Evolutionary conservation across 2,797 vertebrate species (phyloP).

Genomic region (Leucoraja ocellata): DNA sequence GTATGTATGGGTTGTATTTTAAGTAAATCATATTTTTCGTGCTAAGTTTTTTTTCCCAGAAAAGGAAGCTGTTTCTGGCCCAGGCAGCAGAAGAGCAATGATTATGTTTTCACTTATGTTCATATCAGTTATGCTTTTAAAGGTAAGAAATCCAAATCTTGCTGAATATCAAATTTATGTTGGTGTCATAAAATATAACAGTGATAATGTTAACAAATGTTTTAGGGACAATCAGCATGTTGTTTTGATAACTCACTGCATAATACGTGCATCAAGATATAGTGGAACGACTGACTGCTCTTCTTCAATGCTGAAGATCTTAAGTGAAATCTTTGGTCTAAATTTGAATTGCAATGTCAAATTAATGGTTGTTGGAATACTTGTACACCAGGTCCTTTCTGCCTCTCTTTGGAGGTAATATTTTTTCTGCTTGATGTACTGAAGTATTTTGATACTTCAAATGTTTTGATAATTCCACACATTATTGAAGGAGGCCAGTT

Average conservation of each 20-base stretch:
- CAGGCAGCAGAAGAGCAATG: background rate
- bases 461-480: no score
- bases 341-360: background rate
- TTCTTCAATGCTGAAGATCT: background rate
- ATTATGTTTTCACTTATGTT: background rate
- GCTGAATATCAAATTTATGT: background rate
- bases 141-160: slow-evolving; percentile 21
- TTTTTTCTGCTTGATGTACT: background rate
- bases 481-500: no score
- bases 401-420: background rate
- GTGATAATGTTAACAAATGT: background rate
- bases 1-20: background rate
- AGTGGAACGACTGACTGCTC: background rate
- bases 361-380: background rate
- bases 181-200: background rate
- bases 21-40: background rate
- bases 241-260: background rate
- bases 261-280: background rate
- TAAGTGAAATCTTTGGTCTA: background rate
- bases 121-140: background rate
- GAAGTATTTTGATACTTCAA: background rate
- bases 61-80: background rate
- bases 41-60: slow-evolving; percentile 36
- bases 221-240: background rate
- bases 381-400: background rate